phyloP scores from a whole-genome alignment of 2,797 vertebrate genomes.

The Dallia pectoralis region DNA sequence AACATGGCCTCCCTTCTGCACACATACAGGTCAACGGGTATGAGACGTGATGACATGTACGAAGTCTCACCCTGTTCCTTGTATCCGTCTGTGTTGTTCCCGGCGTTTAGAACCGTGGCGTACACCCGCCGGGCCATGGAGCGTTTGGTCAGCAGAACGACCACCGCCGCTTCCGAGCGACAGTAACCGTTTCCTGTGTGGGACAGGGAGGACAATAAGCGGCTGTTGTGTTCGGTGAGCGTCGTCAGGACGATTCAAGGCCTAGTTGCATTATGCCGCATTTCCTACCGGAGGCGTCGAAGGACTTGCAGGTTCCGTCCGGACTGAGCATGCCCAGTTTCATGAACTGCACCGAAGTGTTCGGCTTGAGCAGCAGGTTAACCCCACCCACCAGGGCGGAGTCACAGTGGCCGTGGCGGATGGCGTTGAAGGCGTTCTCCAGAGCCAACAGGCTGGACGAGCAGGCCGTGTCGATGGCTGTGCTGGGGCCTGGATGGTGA shows the following conservation, averaged over 20 bases:
- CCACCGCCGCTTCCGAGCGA: constrained; percentile 89
- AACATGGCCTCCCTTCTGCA: background rate
- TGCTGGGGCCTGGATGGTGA: constrained; percentile 82
- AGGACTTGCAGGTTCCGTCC: constrained; percentile 88
- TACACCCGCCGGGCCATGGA: constrained; percentile 89
- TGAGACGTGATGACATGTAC: background rate
- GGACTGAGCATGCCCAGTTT: constrained; percentile 94
- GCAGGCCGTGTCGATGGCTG: constrained; percentile 92
- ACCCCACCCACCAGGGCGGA: constrained; percentile 90
- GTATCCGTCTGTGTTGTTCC: constrained; percentile 92
- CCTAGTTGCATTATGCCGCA: background rate
- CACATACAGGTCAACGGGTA: background rate
- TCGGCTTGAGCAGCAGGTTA: constrained; percentile 90
- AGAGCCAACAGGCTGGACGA: constrained; percentile 91
- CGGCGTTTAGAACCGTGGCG: constrained; percentile 87
- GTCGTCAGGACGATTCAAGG: background rate
- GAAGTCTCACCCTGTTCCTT: constrained; percentile 89
- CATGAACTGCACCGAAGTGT: constrained; percentile 97
- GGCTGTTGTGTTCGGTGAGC: background rate
- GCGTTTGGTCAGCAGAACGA: constrained; percentile 82
- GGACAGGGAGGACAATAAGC: background rate
- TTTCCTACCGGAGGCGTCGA: constrained; percentile 83
- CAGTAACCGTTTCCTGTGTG: constrained; percentile 89
- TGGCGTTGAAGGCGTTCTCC: constrained; percentile 87
- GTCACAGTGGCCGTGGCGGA: constrained; percentile 80